phyloP scores from a whole-genome alignment of 2,113 vertebrate species.

The Symphodus melops region DNA sequence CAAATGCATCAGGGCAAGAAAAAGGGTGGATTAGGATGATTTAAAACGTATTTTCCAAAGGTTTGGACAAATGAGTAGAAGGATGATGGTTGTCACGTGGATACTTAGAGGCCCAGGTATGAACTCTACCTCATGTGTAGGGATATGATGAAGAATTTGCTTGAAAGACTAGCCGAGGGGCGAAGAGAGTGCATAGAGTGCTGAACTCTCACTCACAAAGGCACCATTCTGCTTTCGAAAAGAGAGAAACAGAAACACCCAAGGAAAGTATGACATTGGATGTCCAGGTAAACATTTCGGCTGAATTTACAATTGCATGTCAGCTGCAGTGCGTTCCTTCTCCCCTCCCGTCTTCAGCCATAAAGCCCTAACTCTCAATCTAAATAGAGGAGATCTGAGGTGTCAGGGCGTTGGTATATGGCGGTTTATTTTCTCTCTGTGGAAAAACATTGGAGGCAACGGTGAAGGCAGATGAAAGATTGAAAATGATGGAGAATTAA shows the following conservation, averaged over 20 bases:
- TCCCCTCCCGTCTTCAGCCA: constrained; percentile 32
- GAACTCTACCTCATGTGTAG: constrained; percentile 29
- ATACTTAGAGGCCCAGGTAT: constrained; percentile 37
- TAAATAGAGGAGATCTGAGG: constrained; percentile 45
- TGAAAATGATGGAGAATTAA: constrained; percentile 48
- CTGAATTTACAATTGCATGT: constrained; percentile 51
- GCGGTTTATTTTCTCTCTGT: constrained; percentile 73
- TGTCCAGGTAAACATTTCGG: constrained; percentile 76
- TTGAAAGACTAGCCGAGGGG: constrained; percentile 48
- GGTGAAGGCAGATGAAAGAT: constrained; percentile 58
- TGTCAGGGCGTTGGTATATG: constrained; percentile 41
- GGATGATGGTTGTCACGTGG: constrained; percentile 21
- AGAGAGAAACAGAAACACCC: constrained; percentile 72
- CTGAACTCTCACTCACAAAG: constrained; percentile 71
- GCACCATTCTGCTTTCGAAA: constrained; percentile 67
- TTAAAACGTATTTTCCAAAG: constrained; percentile 50
- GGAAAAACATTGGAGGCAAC: constrained; percentile 75
- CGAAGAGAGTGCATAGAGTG: constrained; percentile 32
- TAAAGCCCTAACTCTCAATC: constrained; percentile 37
- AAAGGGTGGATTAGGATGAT: constrained; percentile 39
- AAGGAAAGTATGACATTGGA: constrained; percentile 72
- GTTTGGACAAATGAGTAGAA: constrained; percentile 35
- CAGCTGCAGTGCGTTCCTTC: constrained; percentile 41
- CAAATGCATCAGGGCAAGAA: constrained; percentile 41
- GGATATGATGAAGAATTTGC: constrained; percentile 56